Conservation (phyloP, 2,113 vertebrate genomes). For the Nansenia antarctica region DNA sequence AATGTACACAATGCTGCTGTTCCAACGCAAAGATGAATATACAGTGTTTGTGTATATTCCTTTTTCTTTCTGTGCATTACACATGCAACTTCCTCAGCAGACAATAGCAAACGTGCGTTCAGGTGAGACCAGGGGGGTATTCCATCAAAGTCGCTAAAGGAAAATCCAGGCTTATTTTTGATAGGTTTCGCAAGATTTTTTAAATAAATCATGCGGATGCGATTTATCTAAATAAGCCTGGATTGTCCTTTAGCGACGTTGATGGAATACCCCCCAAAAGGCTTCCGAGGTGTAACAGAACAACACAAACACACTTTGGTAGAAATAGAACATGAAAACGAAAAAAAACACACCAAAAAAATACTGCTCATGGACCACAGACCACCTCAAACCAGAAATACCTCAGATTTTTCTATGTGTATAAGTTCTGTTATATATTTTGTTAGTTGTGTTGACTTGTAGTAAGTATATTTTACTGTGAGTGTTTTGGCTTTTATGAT, state of each 20-base stretch:
- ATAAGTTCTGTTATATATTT: slow-evolving; percentile 94
- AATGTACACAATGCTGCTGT: slow-evolving; percentile 92
- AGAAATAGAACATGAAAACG: slow-evolving; percentile 17
- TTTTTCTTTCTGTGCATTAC: slow-evolving; percentile 75
- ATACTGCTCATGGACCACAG: slow-evolving; percentile 88
- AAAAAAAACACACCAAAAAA: slow-evolving; percentile 65
- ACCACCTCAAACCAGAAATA: slow-evolving; percentile 99
- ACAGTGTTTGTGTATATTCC: slow-evolving; percentile 54
- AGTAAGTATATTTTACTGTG: slow-evolving; percentile 92
- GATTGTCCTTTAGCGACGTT: too few species aligned
- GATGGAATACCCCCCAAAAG: too few species aligned
- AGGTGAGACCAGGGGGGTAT: too few species aligned
- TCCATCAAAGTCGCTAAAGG: too few species aligned
- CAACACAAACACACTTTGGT: slow-evolving; percentile 32
- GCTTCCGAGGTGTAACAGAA: slow-evolving; percentile 81
- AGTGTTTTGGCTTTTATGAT: slow-evolving; percentile 83
- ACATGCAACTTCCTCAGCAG: slow-evolving; percentile 74
- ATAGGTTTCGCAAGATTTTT: too few species aligned
- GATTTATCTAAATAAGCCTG: too few species aligned
- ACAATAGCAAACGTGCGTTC: slow-evolving; percentile 40
- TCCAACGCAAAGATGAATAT: slow-evolving; percentile 74
- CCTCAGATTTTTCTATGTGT: slow-evolving; percentile 98
- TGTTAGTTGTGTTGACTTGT: slow-evolving; percentile 93
- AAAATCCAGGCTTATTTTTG: too few species aligned
- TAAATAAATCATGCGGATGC: too few species aligned